phyloP scores from a whole-genome alignment of 2,797 vertebrate genomes.

The Cyclura pinguis region DNA sequence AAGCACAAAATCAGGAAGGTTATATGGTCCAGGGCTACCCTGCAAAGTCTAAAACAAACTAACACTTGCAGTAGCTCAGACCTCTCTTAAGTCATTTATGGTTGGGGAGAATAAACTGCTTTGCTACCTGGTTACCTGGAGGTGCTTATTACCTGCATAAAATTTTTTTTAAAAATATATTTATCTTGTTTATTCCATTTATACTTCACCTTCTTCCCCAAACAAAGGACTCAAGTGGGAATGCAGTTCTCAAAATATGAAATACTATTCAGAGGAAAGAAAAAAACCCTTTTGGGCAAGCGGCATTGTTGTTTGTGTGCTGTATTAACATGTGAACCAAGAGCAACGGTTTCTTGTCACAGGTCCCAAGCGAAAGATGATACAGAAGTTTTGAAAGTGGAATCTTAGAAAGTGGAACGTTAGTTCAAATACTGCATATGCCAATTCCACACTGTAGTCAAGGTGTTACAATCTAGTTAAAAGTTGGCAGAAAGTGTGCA shows the following conservation, averaged over 20 bases:
- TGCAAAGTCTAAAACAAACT: neutral
- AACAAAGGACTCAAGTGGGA: no score
- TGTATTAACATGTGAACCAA: conserved; percentile 30
- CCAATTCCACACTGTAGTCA: neutral
- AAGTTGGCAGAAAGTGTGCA: no score
- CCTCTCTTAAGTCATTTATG: neutral
- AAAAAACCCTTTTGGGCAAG: fast-evolving
- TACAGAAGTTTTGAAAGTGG: neutral
- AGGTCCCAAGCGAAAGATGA: conserved; percentile 10
- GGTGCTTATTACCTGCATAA: neutral
- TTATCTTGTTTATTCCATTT: no score
- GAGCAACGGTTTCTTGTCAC: conserved; percentile 29
- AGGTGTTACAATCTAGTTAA: neutral
- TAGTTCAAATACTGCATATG: neutral
- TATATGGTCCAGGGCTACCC: fast-evolving
- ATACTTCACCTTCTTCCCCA: no score
- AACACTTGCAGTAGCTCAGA: neutral
- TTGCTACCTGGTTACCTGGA: no score
- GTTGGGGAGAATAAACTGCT: neutral
- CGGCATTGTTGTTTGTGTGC: neutral
- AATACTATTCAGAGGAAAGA: neutral
- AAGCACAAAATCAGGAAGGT: neutral
- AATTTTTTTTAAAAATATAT: neutral
- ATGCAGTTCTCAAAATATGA: neutral
- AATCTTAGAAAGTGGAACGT: neutral